Evolutionary conservation across 92 coral and sea anemone species (phyloP).

Genomic region (Chrysogorgia sp.): DNA sequence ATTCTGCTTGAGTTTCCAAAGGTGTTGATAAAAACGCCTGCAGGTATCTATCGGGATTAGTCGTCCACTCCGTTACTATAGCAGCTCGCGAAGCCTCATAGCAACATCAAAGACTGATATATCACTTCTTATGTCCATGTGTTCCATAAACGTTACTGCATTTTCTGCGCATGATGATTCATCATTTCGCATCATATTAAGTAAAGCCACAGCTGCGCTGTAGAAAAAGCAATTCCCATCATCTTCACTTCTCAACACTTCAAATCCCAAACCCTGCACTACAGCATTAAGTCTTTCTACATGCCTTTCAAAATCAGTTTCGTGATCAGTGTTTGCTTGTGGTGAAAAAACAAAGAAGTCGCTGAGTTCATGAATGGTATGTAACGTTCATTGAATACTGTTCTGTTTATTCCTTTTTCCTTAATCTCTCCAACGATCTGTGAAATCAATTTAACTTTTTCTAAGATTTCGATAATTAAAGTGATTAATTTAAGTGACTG

Average conservation of each 20-base stretch:
- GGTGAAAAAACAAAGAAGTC: not conserved
- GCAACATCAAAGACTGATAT: slow-evolving; percentile 7
- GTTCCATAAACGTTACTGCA: not conserved
- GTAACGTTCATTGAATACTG: not conserved
- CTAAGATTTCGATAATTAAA: not conserved
- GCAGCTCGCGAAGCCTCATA: slow-evolving; percentile 42
- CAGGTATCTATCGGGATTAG: slow-evolving; percentile 59
- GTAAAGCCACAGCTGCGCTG: slow-evolving; percentile 52
- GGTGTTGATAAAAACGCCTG: slow-evolving; percentile 49
- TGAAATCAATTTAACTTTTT: not conserved
- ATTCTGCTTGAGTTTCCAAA: too few species aligned
- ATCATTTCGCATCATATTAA: too few species aligned
- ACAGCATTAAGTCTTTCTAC: not conserved
- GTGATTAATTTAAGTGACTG: too few species aligned
- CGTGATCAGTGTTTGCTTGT: too few species aligned
- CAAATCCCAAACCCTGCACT: slow-evolving; percentile 21
- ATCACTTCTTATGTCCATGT: slow-evolving; percentile 10
- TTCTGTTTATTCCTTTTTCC: too few species aligned
- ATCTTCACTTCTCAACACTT: not conserved
- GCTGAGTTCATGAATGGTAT: slow-evolving; percentile 18
- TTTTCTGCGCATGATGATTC: too few species aligned
- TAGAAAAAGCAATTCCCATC: slow-evolving; percentile 64
- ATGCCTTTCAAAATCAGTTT: slow-evolving; percentile 4
- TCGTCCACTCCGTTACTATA: slow-evolving; percentile 61
- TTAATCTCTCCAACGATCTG: too few species aligned